A percentile compares a stretch with the other conserved stretches of the same genome.
Conservation (phyloP, 2,888 invertebrate species). For the Synergus gifuensis region DNA sequence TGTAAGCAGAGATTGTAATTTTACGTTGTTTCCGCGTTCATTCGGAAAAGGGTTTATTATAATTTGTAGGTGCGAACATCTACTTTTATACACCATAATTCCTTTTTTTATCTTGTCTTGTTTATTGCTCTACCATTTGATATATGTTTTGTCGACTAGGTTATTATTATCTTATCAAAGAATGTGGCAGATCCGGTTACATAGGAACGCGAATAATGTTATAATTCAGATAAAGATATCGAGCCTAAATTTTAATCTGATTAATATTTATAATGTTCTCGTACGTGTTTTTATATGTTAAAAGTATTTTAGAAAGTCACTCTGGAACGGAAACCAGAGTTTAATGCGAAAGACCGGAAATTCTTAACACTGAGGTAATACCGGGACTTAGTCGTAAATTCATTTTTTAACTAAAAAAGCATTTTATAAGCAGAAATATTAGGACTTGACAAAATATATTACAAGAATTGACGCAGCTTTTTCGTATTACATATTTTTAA, state of each 20-base stretch:
- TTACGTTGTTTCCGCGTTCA: constrained; percentile 36
- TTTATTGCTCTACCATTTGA: constrained; percentile 12
- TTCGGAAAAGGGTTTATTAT: constrained; percentile 17
- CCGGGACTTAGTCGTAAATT: no score
- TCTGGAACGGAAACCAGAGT: not conserved
- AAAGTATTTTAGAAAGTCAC: not conserved
- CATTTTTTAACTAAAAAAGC: no score
- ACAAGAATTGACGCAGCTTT: no score
- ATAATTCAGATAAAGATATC: constrained; percentile 1
- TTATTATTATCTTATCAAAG: constrained; percentile 6
- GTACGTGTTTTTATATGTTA: not conserved
- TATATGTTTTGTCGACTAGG: not conserved
- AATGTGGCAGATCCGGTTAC: not conserved
- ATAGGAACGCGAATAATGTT: not conserved
- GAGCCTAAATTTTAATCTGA: not conserved
- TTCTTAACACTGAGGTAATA: no score
- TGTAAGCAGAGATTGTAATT: constrained; percentile 56
- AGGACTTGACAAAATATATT: no score
- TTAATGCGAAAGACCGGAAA: no score
- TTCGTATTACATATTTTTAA: no score
- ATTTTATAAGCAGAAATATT: no score
- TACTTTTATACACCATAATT: constrained; percentile 20
- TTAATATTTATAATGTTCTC: not conserved
- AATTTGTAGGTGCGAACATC: constrained; percentile 22
- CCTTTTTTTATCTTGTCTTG: constrained; percentile 41